phyloP scores from a whole-genome alignment of 2,888 invertebrate genomes.

The Drosophila parthenogenetica region DNA sequence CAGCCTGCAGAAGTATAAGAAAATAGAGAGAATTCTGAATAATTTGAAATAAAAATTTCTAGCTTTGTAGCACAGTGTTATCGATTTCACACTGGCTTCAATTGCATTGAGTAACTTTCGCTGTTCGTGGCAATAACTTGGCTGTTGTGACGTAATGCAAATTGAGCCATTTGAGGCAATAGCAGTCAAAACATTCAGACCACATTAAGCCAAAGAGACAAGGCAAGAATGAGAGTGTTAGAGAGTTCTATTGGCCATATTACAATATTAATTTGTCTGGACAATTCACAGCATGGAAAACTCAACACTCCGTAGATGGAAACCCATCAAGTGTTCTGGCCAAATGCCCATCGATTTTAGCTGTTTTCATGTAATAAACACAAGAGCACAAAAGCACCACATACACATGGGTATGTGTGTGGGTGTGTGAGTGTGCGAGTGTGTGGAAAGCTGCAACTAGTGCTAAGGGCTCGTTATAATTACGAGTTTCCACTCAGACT shows the following conservation, averaged over 20 bases:
- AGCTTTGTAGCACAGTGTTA: conserved; percentile 54
- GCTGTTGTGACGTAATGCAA: conserved; percentile 41
- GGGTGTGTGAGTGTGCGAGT: no score
- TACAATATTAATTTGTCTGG: conserved; percentile 68
- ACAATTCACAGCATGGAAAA: conserved; percentile 54
- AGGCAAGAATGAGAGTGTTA: not conserved
- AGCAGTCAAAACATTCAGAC: conserved; percentile 47
- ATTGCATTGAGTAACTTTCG: conserved; percentile 75
- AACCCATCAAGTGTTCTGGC: conserved; percentile 62
- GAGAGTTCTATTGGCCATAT: conserved; percentile 53
- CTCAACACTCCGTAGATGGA: conserved; percentile 70
- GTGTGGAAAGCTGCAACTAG: conserved; percentile 1
- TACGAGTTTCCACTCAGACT: not conserved
- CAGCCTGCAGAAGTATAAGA: no score
- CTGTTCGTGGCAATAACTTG: conserved; percentile 39
- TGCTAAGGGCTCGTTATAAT: conserved; percentile 8
- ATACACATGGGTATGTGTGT: not conserved
- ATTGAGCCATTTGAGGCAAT: conserved; percentile 5
- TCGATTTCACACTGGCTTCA: conserved; percentile 70
- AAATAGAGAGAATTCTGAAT: no score
- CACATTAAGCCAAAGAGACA: conserved; percentile 23
- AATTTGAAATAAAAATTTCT: not conserved
- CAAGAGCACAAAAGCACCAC: conserved; percentile 4
- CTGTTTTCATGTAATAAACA: conserved; percentile 25
- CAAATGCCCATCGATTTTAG: conserved; percentile 78